Base-by-base conservation (phyloP, 2,797 vertebrate species). In the Astyanax mexicanus region DNA sequence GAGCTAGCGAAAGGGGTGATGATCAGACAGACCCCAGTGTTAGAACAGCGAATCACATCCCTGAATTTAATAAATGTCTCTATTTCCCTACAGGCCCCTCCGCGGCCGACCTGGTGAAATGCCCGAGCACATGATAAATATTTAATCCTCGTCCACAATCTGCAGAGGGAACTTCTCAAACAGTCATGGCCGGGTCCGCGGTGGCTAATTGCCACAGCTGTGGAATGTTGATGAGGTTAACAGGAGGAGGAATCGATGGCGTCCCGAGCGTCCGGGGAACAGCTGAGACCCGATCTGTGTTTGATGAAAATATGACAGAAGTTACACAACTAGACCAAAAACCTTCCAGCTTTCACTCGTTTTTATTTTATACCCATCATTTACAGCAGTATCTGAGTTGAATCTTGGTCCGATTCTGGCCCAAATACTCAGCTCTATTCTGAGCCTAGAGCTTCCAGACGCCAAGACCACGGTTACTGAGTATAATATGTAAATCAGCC, bases 141-240 rank as follows among this genome's bases (percentile, higher is more conserved):
- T 77, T 81, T 81, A 75, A 83, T 81, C 67, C 76, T 60, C 51
- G 27, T 75, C 72, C 23, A 42, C 35, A 69, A 80, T 75, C 75
- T 64, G 69, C 1, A 13, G 75, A 67, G 75, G 47, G 27, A 74
- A 75, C 75, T 69, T 78, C 72, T 83, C 57, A 80, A 80, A 82
- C 71, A 79, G 72, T 80, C 78, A 64, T 74, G 75, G 69, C 66
- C 69, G 62, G 66, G 71, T 80, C 75, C 75, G 61, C 40, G 21
- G 75, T 78, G 81, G 75, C 67, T 72, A 80, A 78, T 80, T 72
- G 78, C 58, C 69, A 72, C 75, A 75, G 57, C 75, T 80, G 70
- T 78, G 68, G 75, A 77, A 80, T 83, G 75, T 42, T 68, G 80
- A 80, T 83, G 74, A 80, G 74, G 70, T 75, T 70, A 78, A 65